These are phyloP conservation scores for Aulostomus chinensis DNA, from an alignment of 2,797 vertebrate genomes.

Conservation along the genomic window DNA sequence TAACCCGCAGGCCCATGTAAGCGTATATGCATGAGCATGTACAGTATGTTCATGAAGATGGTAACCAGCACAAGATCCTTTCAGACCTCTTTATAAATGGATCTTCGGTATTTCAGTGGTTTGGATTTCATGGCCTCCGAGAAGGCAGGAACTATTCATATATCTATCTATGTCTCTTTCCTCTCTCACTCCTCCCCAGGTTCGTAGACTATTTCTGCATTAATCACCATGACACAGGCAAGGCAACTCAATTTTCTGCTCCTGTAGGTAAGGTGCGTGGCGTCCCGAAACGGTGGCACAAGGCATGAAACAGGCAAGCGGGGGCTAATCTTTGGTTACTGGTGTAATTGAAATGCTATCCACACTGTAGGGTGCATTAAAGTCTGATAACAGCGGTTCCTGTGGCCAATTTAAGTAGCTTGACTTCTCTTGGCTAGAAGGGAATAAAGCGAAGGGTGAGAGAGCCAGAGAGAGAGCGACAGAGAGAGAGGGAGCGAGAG, in stretches of 20 bases:
- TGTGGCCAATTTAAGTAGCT: constrained; percentile 99
- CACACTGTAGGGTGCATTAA: constrained; percentile 99
- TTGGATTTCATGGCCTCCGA: constrained; percentile 69
- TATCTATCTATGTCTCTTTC: constrained; percentile 54
- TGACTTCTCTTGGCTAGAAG: constrained; percentile 92
- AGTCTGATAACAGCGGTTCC: constrained; percentile 99
- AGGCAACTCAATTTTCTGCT: constrained; percentile 99
- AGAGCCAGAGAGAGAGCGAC: constrained; percentile 20
- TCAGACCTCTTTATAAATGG: constrained; percentile 65
- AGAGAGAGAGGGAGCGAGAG: constrained; percentile 13
- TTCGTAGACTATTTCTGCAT: constrained; percentile 98
- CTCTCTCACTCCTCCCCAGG: constrained; percentile 81
- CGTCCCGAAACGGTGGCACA: constrained; percentile 88
- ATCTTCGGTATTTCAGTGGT: constrained; percentile 60
- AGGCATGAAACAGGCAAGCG: constrained; percentile 96
- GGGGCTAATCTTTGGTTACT: constrained; percentile 99
- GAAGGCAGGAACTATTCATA: constrained; percentile 45
- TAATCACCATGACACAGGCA: constrained; percentile 99
- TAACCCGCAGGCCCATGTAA: constrained; percentile 25
- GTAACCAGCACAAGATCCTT: constrained; percentile 42
- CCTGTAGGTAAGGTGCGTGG: constrained; percentile 97
- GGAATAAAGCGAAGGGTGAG: constrained; percentile 78
- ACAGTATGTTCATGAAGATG: constrained; percentile 23
- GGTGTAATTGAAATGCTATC: constrained; percentile 99
- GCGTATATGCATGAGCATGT: neutral